Conservation (phyloP, 2,797 vertebrate species). For the Pseudochirops cupreus region DNA sequence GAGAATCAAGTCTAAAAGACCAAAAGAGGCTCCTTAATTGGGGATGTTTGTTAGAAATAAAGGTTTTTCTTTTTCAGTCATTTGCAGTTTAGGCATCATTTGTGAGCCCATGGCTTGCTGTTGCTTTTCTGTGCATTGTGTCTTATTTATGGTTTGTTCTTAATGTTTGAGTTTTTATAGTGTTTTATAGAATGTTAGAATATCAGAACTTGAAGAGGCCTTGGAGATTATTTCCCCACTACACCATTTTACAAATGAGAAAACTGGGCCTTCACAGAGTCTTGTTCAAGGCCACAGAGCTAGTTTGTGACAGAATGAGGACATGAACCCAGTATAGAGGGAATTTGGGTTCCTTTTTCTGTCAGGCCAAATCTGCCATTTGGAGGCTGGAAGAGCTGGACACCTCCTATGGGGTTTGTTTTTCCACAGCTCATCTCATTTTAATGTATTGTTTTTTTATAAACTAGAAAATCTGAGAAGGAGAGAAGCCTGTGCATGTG, state of each 20-base stretch:
- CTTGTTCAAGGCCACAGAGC: background rate
- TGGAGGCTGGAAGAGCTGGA: background rate
- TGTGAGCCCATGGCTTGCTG: background rate
- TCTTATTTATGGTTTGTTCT: background rate
- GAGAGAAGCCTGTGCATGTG: background rate
- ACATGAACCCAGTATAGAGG: background rate
- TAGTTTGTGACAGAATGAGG: background rate
- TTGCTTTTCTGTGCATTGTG: background rate
- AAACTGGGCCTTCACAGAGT: background rate
- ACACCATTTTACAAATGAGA: background rate
- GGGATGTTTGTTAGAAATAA: background rate
- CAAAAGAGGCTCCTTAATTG: background rate
- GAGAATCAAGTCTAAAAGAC: background rate
- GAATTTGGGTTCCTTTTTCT: slow-evolving; percentile 2
- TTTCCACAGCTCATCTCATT: slow-evolving; percentile 16
- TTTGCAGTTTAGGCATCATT: background rate
- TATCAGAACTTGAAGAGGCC: background rate
- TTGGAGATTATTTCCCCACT: background rate
- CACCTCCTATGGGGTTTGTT: background rate
- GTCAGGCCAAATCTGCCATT: background rate
- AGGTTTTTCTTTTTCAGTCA: background rate
- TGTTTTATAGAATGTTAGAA: background rate
- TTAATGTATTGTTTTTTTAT: slow-evolving; percentile 39
- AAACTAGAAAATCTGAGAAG: background rate
- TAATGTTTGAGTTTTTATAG: background rate